phyloP scores from a whole-genome alignment of 2,797 vertebrate genomes.

The Danio albolineatus region DNA sequence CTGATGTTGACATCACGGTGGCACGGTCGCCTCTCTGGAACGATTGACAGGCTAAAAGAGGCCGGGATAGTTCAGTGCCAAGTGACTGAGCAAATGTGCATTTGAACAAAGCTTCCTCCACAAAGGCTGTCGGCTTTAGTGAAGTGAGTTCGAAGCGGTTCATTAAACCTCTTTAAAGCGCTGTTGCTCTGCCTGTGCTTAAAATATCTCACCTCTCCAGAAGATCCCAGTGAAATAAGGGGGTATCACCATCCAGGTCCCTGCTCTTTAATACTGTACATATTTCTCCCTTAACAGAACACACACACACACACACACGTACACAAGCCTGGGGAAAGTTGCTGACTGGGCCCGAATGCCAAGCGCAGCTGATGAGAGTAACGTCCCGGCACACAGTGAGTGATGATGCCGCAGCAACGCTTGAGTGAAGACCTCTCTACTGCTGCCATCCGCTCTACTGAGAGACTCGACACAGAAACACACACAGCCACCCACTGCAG shows the following conservation, averaged over 20 bases:
- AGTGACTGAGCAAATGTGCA: slow-evolving; percentile 57
- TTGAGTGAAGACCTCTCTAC: slow-evolving; percentile 71
- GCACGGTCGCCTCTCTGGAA: slow-evolving; percentile 62
- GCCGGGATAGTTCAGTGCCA: slow-evolving; percentile 70
- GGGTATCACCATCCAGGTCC: slow-evolving; percentile 59
- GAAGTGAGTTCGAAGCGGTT: slow-evolving; percentile 51
- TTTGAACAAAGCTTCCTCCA: slow-evolving; percentile 43
- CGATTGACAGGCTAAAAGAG: slow-evolving; percentile 71
- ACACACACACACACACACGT: slow-evolving; percentile 56
- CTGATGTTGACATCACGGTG: slow-evolving; percentile 53
- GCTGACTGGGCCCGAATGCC: slow-evolving; percentile 77
- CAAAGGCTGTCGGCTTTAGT: slow-evolving; percentile 35
- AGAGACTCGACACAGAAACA: slow-evolving; percentile 39
- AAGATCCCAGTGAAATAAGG: slow-evolving; percentile 64
- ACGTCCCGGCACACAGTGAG: slow-evolving; percentile 78
- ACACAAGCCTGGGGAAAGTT: slow-evolving; percentile 71
- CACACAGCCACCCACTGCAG: slow-evolving; percentile 28
- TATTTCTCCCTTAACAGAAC: slow-evolving; percentile 64
- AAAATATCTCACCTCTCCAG: slow-evolving; percentile 67
- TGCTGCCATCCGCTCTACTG: slow-evolving; percentile 53
- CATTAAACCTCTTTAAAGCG: slow-evolving; percentile 67
- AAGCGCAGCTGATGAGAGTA: slow-evolving; percentile 82
- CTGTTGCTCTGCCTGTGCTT: slow-evolving; percentile 62
- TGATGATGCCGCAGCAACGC: slow-evolving; percentile 81
- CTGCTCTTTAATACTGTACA: slow-evolving; percentile 64